Evolutionary conservation across 2,797 vertebrate genomes (phyloP).

Genomic region (Syndactyla subalaris): DNA sequence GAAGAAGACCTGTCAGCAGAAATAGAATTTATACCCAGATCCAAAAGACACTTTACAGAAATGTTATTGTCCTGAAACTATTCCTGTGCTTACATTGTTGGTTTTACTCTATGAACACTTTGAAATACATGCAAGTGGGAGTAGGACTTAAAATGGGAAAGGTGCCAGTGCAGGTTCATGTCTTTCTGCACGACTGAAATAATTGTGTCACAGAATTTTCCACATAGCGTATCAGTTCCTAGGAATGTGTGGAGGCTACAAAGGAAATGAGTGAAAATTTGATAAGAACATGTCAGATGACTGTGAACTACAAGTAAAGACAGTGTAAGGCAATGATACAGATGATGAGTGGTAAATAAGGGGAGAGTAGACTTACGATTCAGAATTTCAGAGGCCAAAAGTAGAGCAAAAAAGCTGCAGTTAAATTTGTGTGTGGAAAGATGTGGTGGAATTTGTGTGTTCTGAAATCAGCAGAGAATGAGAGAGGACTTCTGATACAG

Average conservation of each 20-base stretch:
- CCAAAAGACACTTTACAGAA: neutral
- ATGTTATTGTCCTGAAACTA: neutral
- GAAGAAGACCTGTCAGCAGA: neutral
- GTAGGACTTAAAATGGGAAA: neutral
- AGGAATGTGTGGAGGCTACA: neutral
- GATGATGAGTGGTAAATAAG: neutral
- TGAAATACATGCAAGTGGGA: neutral
- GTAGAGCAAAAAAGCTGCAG: neutral
- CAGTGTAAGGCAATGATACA: neutral
- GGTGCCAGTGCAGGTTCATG: neutral
- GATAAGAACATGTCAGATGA: neutral
- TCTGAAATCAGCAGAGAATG: neutral
- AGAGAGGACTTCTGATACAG: neutral
- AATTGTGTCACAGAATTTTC: neutral
- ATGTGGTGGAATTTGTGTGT: neutral
- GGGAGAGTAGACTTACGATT: neutral
- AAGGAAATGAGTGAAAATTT: neutral
- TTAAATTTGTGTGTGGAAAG: neutral
- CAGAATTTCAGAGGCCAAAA: neutral
- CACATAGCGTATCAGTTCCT: accelerated
- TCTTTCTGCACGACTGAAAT: neutral
- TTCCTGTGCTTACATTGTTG: neutral
- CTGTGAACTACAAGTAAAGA: neutral
- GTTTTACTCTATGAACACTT: neutral
- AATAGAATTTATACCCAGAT: neutral